Percentiles rank a stretch among this genome's conserved stretches.
These are phyloP conservation scores for Pipistrellus pygmaeus DNA, from an alignment of 2,797 vertebrate genomes.

Conservation along the genomic window DNA sequence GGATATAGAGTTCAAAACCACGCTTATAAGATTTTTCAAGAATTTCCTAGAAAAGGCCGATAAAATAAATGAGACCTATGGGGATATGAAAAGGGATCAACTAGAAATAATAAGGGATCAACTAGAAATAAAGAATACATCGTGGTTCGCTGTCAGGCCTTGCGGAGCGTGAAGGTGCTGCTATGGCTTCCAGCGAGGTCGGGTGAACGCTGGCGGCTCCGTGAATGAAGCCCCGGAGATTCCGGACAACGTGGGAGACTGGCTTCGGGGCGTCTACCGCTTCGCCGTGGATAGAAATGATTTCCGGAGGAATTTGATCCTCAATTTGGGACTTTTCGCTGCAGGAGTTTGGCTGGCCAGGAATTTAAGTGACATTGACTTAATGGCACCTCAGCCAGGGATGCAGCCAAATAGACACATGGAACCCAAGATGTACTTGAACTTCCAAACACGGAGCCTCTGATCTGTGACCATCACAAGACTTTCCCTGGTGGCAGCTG, in stretches of 20 bases:
- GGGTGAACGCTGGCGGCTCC: not conserved
- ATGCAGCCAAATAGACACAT: constrained; percentile 85
- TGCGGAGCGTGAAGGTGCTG: rapidly evolving
- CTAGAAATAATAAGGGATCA: too few relatives aligned
- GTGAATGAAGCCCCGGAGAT: constrained; percentile 54
- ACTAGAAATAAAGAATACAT: too few relatives aligned
- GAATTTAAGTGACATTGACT: constrained; percentile 97
- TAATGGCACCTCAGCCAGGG: constrained; percentile 95
- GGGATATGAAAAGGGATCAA: too few relatives aligned
- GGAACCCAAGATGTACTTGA: constrained; percentile 50
- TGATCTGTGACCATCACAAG: constrained; percentile 35
- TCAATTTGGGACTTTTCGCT: constrained; percentile 97
- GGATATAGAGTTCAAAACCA: too few relatives aligned
- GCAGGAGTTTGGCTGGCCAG: constrained; percentile 97
- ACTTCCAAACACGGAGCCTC: constrained; percentile 42
- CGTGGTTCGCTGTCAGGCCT: not conserved
- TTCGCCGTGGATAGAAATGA: constrained; percentile 95
- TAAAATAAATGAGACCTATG: too few relatives aligned
- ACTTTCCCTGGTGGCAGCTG: constrained; percentile 14
- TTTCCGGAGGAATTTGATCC: constrained; percentile 96
- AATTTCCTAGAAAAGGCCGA: too few relatives aligned
- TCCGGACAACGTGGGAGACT: constrained; percentile 88
- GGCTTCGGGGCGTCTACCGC: constrained; percentile 90
- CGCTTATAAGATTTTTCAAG: too few relatives aligned
- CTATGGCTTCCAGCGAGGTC: constrained; percentile 68